phyloP scores from a whole-genome alignment of 2,888 invertebrate genomes.

The Podotricha telesiphe region DNA sequence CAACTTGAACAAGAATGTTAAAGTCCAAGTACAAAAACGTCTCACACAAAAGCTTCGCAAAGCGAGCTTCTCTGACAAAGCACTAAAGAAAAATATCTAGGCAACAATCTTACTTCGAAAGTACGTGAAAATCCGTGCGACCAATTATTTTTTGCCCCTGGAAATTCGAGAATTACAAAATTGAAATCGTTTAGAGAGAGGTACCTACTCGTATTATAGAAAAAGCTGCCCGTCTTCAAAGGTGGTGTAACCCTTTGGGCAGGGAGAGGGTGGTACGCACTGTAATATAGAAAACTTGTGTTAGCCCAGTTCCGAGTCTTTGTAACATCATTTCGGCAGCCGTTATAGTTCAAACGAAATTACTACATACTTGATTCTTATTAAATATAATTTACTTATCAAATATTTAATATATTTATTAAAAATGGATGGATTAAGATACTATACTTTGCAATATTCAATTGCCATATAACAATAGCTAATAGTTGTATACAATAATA shows the following conservation, averaged over 20 bases:
- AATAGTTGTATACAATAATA: too few species aligned
- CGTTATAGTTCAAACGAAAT: constrained; percentile 53
- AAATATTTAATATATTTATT: background rate
- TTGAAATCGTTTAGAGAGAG: constrained; percentile 81
- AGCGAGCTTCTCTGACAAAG: constrained; percentile 30
- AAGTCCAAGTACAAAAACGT: constrained; percentile 30
- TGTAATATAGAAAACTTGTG: constrained; percentile 84
- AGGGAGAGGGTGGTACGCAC: constrained; percentile 63
- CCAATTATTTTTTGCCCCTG: constrained; percentile 81
- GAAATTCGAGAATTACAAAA: constrained; percentile 83
- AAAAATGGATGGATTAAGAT: too few species aligned
- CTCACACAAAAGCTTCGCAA: constrained; percentile 29
- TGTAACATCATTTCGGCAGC: constrained; percentile 83
- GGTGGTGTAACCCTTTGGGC: constrained; percentile 78
- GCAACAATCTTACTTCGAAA: constrained; percentile 26
- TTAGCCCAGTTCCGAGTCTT: constrained; percentile 84
- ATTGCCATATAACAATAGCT: too few species aligned
- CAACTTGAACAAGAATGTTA: constrained; percentile 30
- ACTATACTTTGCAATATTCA: too few species aligned
- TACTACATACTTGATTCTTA: constrained; percentile 52
- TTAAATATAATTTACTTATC: background rate
- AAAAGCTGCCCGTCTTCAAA: constrained; percentile 83
- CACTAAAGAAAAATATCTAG: constrained; percentile 32
- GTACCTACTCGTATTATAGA: constrained; percentile 70
- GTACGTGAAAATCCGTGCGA: constrained; percentile 72